These are phyloP conservation scores for fruit fly (Drosophila melanogaster) DNA, from an alignment of 1,140 invertebrate species.

Conservation along the genomic window Release_6_plus_ISO1_MT NT_033779.5:2964501-2965000, in stretches of 20 bases:
- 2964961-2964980: slow-evolving; percentile 9
- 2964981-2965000: slow-evolving; percentile 7
- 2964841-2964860: slow-evolving; percentile 59
- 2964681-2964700: slow-evolving; percentile 39
- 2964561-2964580: slow-evolving; percentile 53
- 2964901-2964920: slow-evolving; percentile 5
- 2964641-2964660: slow-evolving; percentile 71
- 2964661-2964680: slow-evolving; percentile 42
- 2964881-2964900: slow-evolving; percentile 32
- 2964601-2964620: slow-evolving; percentile 71
- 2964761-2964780: slow-evolving; percentile 31
- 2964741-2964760: slow-evolving; percentile 7
- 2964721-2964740: slow-evolving; percentile 12
- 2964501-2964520: slow-evolving; percentile 44
- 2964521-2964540: slow-evolving; percentile 57
- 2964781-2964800: slow-evolving; percentile 66
- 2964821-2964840: slow-evolving; percentile 67
- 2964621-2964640: slow-evolving; percentile 46
- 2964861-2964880: slow-evolving; percentile 33
- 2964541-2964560: slow-evolving; percentile 35
- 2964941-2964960: slow-evolving; percentile 9
- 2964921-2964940: slow-evolving; percentile 30
- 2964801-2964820: slow-evolving; percentile 59
- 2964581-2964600: slow-evolving; percentile 53
- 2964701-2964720: slow-evolving; percentile 34